phyloP scores from a whole-genome alignment of 2,888 invertebrate genomes.

The Patella depressa region DNA sequence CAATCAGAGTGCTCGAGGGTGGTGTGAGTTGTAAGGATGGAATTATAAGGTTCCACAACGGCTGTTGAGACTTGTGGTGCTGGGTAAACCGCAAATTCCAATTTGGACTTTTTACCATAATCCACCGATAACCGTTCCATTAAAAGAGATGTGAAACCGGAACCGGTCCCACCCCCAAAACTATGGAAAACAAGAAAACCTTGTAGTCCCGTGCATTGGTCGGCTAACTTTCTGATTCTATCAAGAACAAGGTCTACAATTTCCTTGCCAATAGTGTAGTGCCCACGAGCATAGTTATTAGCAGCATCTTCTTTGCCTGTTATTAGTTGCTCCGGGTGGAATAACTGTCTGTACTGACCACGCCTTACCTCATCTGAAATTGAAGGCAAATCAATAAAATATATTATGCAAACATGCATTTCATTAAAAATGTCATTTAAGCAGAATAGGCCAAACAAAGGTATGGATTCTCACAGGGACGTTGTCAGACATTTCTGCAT shows the following conservation, averaged over 20 bases:
- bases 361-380: slow-evolving; percentile 5
- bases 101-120: slow-evolving; percentile 5
- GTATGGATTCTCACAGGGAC: no score
- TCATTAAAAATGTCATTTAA: neutral
- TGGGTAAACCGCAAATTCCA: slow-evolving; percentile 9
- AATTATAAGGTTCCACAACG: slow-evolving; percentile 4
- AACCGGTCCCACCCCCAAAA: slow-evolving; percentile 6
- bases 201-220: slow-evolving; percentile 1
- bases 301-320: slow-evolving; percentile 6
- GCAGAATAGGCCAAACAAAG: no score
- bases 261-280: slow-evolving; percentile 1
- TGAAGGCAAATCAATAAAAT: neutral
- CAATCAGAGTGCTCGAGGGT: slow-evolving; percentile 1
- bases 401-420: neutral
- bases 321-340: slow-evolving; percentile 2
- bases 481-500: no score
- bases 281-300: slow-evolving; percentile 3
- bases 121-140: slow-evolving; percentile 4
- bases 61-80: neutral
- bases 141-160: neutral
- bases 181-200: slow-evolving; percentile 1
- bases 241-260: neutral
- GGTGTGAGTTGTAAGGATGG: neutral
- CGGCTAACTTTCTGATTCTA: slow-evolving; percentile 10
- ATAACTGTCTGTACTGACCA: neutral